phyloP scores from a whole-genome alignment of 2,113 vertebrate species.

The Perccottus glenii region DNA sequence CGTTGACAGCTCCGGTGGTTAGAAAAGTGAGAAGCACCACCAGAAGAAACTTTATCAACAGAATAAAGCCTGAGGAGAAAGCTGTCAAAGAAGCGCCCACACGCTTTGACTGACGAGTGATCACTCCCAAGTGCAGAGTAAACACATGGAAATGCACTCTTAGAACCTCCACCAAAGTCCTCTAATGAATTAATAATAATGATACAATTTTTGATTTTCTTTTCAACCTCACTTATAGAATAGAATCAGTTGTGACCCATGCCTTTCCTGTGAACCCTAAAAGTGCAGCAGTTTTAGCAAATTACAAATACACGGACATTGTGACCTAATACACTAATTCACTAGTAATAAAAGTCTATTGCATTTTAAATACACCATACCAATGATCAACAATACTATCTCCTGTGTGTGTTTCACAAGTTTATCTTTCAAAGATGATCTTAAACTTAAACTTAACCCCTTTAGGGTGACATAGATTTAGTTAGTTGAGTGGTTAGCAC shows the following conservation, averaged over 20 bases:
- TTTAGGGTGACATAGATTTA: too few species aligned
- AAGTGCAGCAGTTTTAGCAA: too few species aligned
- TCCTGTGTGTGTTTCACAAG: too few species aligned
- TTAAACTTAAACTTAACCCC: too few species aligned
- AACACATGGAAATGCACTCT: constrained; percentile 2
- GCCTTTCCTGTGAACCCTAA: too few species aligned
- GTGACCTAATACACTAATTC: too few species aligned
- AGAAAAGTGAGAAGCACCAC: not conserved
- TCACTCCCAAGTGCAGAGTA: constrained; percentile 17
- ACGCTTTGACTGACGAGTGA: constrained; percentile 37
- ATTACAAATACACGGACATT: too few species aligned
- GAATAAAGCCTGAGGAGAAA: constrained; percentile 40
- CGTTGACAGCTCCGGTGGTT: constrained; percentile 6
- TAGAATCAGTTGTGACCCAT: not conserved
- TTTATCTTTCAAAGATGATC: too few species aligned
- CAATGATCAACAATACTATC: too few species aligned
- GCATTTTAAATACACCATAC: too few species aligned
- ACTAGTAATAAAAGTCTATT: too few species aligned
- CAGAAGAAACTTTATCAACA: constrained; percentile 40
- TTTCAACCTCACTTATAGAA: not conserved
- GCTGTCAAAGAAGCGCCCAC: constrained; percentile 47
- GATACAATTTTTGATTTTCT: not conserved
- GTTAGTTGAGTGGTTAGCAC: too few species aligned
- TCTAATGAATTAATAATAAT: not conserved
- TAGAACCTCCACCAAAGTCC: not conserved